Conservation (phyloP, 1,140 invertebrate species). For the Drosophila ercepeae region DNA sequence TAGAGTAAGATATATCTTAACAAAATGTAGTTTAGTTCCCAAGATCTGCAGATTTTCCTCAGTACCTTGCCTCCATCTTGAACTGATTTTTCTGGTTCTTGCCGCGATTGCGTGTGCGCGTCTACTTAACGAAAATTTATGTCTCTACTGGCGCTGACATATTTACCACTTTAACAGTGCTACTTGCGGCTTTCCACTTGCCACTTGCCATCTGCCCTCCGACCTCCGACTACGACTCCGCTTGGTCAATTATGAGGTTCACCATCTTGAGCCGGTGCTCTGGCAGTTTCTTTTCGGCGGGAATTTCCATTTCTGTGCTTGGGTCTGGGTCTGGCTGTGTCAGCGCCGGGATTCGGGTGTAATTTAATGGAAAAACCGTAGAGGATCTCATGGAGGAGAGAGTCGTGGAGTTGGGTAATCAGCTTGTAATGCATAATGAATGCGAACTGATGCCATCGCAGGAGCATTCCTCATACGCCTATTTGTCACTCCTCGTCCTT, state of each 20-base stretch:
- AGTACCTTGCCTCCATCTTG: background rate
- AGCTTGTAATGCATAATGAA: conserved; percentile 76
- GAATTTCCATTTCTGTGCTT: conserved; percentile 54
- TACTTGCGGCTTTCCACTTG: background rate
- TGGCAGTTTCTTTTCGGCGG: conserved; percentile 8
- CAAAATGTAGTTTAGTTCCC: background rate
- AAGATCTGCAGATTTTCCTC: background rate
- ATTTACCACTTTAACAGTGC: conserved; percentile 78
- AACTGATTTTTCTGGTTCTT: conserved; percentile 23
- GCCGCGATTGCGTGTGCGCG: conserved; percentile 69
- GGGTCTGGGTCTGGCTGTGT: conserved; percentile 34
- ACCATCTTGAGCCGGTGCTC: conserved; percentile 8
- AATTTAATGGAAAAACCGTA: conserved; percentile 77
- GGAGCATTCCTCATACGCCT: conserved; percentile 60
- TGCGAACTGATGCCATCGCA: conserved; percentile 53
- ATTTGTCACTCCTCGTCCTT: conserved; percentile 62
- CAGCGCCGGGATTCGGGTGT: conserved; percentile 53
- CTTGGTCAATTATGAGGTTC: conserved; percentile 37
- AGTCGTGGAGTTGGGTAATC: conserved; percentile 6
- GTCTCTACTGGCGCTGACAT: conserved; percentile 74
- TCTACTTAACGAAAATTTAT: conserved; percentile 82
- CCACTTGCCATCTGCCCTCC: background rate
- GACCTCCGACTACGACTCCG: background rate
- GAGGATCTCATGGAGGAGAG: conserved; percentile 33
- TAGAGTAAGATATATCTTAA: too few species aligned